Percentiles rank a stretch among this genome's conserved stretches.
These are phyloP conservation scores for Danio albolineatus DNA, from an alignment of 2,797 vertebrate genomes.

Conservation along the genomic window DNA sequence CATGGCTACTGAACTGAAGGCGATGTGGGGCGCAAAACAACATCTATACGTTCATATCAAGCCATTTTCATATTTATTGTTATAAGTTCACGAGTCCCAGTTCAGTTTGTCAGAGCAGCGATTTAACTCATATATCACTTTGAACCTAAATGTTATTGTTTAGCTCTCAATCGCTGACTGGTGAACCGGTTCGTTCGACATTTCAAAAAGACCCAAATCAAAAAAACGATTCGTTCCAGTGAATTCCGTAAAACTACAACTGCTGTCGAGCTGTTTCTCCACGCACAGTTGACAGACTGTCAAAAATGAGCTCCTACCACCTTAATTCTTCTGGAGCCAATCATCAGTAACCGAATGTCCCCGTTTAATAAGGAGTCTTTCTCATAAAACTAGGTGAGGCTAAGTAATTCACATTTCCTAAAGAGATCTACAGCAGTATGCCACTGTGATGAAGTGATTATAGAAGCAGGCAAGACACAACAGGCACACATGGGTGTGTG, in stretches of 20 bases:
- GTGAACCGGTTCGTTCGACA: not conserved
- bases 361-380: constrained; percentile 51
- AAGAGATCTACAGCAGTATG: constrained; percentile 24
- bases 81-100: not conserved
- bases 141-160: not conserved
- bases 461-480: constrained; percentile 15
- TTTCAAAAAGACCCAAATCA: not conserved
- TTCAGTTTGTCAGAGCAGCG: not conserved
- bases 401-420: constrained; percentile 57
- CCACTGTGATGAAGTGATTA: not conserved
- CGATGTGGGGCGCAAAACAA: not conserved
- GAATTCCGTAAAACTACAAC: not conserved
- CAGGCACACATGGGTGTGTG: constrained; percentile 31
- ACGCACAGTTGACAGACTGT: not conserved
- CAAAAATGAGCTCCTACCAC: constrained; percentile 55
- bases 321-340: constrained; percentile 63
- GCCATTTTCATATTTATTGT: not conserved
- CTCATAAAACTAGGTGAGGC: constrained; percentile 55
- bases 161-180: not conserved
- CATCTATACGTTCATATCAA: not conserved
- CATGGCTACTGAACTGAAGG: not conserved
- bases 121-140: not conserved
- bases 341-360: constrained; percentile 49
- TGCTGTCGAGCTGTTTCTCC: not conserved
- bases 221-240: not conserved